Conservation (phyloP, 2,888 invertebrate genomes). For the Rhingia rostrata region DNA sequence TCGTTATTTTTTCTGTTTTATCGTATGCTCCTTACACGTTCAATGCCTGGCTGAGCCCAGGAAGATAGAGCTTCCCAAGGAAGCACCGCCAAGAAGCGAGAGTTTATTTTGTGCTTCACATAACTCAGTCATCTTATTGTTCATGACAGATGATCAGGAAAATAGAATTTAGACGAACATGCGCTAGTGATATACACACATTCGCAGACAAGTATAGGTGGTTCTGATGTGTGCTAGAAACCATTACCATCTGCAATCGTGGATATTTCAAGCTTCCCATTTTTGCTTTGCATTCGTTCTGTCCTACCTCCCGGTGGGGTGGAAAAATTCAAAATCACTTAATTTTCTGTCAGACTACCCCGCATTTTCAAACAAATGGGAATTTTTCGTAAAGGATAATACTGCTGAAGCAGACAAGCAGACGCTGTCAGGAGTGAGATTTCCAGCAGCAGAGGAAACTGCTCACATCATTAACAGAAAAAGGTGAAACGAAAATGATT, state of each 20-base stretch:
- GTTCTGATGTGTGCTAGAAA: slow-evolving; percentile 25
- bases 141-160: slow-evolving; percentile 74
- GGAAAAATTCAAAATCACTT: slow-evolving; percentile 73
- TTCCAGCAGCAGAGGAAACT: slow-evolving; percentile 32
- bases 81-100: slow-evolving; percentile 65
- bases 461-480: slow-evolving; percentile 69
- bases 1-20: slow-evolving; percentile 27
- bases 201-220: slow-evolving; percentile 18
- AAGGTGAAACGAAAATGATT: slow-evolving; percentile 72
- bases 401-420: slow-evolving; percentile 20
- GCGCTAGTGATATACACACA: slow-evolving; percentile 11
- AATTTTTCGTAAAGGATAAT: slow-evolving; percentile 40
- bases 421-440: slow-evolving; percentile 15
- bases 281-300: neutral
- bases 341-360: slow-evolving; percentile 70
- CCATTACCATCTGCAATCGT: slow-evolving; percentile 54
- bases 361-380: slow-evolving; percentile 66
- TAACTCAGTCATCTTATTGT: slow-evolving; percentile 71
- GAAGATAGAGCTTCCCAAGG: slow-evolving; percentile 31
- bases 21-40: slow-evolving; percentile 24
- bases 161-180: slow-evolving; percentile 68
- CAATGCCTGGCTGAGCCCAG: slow-evolving; percentile 42
- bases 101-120: slow-evolving; percentile 73
- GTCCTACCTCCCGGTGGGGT: slow-evolving; percentile 5
- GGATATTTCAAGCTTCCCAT: slow-evolving; percentile 34